Percentiles rank a stretch among this genome's conserved stretches.
Evolutionary conservation across 2,888 invertebrate genomes (phyloP).

Genomic region (Rhaphigaster nebulosa): DNA sequence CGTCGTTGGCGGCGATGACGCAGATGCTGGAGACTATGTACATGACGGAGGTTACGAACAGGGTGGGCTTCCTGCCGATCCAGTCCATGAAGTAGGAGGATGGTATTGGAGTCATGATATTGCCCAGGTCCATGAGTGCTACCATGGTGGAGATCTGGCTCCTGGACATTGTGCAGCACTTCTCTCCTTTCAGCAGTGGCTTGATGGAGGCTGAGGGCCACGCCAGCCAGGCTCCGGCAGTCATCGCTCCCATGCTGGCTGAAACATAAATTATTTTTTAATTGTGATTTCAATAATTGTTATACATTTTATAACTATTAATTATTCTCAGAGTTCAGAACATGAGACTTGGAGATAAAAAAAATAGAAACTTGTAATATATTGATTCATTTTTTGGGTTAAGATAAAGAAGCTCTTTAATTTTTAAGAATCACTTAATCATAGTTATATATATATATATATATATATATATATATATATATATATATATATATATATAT

Average conservation of each 20-base stretch:
- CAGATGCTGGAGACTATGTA: constrained; percentile 68
- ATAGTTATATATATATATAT: too few species aligned
- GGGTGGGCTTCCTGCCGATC: constrained; percentile 65
- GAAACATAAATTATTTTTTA: constrained; percentile 54
- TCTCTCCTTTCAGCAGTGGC: constrained; percentile 62
- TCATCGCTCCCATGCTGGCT: constrained; percentile 62
- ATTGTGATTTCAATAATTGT: not conserved
- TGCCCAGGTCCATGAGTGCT: constrained; percentile 66
- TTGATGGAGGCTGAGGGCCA: constrained; percentile 66
- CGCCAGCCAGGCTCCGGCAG: constrained; percentile 65
- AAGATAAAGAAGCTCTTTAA: too few species aligned
- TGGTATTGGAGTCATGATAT: constrained; percentile 66
- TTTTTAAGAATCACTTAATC: too few species aligned
- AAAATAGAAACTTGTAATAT: too few species aligned
- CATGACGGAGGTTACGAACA: constrained; percentile 68
- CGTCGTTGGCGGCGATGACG: constrained; percentile 67
- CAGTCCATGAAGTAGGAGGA: constrained; percentile 66
- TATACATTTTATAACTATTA: too few species aligned
- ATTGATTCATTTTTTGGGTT: too few species aligned
- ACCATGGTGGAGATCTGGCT: constrained; percentile 65
- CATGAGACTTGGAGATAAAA: too few species aligned
- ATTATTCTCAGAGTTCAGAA: not conserved
- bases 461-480: too few species aligned
- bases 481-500: too few species aligned
- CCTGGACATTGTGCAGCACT: constrained; percentile 60